Evolutionary conservation across 2,888 invertebrate genomes (phyloP).

Genomic region (Timema podura): DNA sequence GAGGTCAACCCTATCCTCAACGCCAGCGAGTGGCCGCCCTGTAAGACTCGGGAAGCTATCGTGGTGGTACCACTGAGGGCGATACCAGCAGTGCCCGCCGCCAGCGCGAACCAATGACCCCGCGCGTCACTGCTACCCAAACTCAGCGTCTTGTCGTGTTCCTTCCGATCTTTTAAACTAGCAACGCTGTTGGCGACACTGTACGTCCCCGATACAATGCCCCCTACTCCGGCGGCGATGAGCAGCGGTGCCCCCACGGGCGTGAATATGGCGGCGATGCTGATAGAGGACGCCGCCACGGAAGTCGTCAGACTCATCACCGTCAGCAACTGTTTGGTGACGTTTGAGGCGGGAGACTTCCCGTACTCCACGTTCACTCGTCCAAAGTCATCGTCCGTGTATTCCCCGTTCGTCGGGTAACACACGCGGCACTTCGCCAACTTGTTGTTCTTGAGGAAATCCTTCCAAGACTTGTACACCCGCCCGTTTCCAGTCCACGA

Average conservation of each 20-base stretch:
- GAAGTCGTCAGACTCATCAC: not conserved
- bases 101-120: conserved; percentile 5
- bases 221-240: conserved; percentile 2
- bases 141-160: conserved; percentile 9
- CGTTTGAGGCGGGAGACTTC: not conserved
- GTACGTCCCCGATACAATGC: conserved; percentile 1
- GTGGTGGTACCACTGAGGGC: not conserved
- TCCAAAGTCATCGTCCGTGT: not conserved
- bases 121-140: conserved; percentile 4
- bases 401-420: conserved; percentile 7
- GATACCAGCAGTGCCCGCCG: not conserved
- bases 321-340: not conserved
- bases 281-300: not conserved
- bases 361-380: not conserved
- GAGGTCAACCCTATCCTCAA: not conserved
- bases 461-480: not conserved
- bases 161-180: not conserved
- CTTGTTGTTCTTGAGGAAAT: conserved; percentile 5
- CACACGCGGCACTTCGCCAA: conserved; percentile 1
- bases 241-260: not conserved
- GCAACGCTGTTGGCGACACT: conserved; percentile 4
- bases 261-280: not conserved
- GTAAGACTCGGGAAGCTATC: not conserved
- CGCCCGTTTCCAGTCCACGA: conserved; percentile 5
- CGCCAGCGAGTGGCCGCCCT: not conserved